Base-by-base conservation (phyloP, 2,888 invertebrate genomes). In the Eulithis prunata region DNA sequence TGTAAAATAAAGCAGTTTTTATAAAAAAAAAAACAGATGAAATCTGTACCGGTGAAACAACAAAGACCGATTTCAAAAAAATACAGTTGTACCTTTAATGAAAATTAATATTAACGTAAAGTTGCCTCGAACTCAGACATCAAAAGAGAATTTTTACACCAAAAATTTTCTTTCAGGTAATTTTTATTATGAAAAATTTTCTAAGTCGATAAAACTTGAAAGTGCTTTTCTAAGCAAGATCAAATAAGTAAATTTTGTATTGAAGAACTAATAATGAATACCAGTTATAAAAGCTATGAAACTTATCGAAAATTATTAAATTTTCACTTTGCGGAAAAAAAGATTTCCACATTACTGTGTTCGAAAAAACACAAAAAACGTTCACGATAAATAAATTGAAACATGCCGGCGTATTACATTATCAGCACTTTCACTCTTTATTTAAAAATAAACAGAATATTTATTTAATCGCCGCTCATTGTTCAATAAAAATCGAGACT, bases 401-500 rank as follows among this genome's bases (percentile, higher is more conserved):
- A 57, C 47, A 56, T 52, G 28, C 38, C 45, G 58, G 21, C 55
- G 54, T 57, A 62, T 68, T 68, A 62, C 36, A 64, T 63, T 64
- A 66, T 38, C 62, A 14, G 45, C 58, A 67, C 68, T 70, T 68
- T 68, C 66, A 60, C 64, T 63, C 56, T 69, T 69, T 41, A 59
- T 64, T 58, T 63, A 63, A 66, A 68, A 66, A 59, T 63, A 65
- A 63, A 65, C 45, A 61, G 57, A 61, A 53, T 60, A 65, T 61
- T 60, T 61, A 51, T 58, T 21, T 65, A 68, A 62, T 60, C 43
- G 38, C 53, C 8, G 47, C 49, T 66, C 68, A 71, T 62, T 72
- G 68, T 68, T 8, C 72, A 69, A 64, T 64, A 72, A 75, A 65
- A 75, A 71, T 70, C 68, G 54, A 43, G 72, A 71, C 77, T 80